These are phyloP conservation scores for Planococcus citri DNA, from an alignment of 1,140 invertebrate species.

Conservation along the genomic window DNA sequence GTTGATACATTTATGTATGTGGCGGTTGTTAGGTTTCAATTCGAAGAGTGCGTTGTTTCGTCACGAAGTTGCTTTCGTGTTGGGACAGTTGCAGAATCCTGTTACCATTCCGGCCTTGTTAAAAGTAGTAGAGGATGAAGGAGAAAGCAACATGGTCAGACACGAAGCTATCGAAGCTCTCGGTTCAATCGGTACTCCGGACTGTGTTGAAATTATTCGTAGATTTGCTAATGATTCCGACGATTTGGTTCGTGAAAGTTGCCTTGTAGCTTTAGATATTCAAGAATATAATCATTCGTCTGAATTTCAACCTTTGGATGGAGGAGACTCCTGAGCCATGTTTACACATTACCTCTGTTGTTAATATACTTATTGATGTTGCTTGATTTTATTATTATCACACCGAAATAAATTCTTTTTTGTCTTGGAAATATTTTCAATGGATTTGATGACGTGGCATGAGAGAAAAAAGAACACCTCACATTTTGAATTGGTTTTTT, in stretches of 20 bases:
- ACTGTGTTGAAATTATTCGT: conserved; percentile 68
- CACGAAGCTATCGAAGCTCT: conserved; percentile 98
- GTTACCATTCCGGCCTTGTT: conserved; percentile 61
- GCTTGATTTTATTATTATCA: too few relatives aligned
- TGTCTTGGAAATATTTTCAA: too few relatives aligned
- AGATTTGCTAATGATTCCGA: conserved; percentile 72
- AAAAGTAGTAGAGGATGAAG: conserved; percentile 53
- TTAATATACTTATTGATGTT: too few relatives aligned
- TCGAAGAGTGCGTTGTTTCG: conserved; percentile 80
- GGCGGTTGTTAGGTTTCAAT: conserved; percentile 53
- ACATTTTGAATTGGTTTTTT: too few relatives aligned
- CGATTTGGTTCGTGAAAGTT: conserved; percentile 88
- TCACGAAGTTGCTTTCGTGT: conserved; percentile 95
- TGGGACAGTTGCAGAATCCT: conserved; percentile 86
- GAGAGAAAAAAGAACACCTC: too few relatives aligned
- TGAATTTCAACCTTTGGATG: too few relatives aligned
- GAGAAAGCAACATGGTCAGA: conserved; percentile 93
- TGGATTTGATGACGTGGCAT: too few relatives aligned
- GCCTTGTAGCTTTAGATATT: conserved; percentile 94
- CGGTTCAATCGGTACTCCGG: conserved; percentile 82
- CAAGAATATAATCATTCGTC: conserved; percentile 89
- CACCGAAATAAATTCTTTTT: too few relatives aligned
- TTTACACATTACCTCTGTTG: too few relatives aligned
- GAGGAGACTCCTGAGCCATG: too few relatives aligned
- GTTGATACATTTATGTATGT: too few relatives aligned